phyloP scores from a whole-genome alignment of 30 jellyfish, hydroid and myxozoan species.

The Rhopilema esculentum region DNA sequence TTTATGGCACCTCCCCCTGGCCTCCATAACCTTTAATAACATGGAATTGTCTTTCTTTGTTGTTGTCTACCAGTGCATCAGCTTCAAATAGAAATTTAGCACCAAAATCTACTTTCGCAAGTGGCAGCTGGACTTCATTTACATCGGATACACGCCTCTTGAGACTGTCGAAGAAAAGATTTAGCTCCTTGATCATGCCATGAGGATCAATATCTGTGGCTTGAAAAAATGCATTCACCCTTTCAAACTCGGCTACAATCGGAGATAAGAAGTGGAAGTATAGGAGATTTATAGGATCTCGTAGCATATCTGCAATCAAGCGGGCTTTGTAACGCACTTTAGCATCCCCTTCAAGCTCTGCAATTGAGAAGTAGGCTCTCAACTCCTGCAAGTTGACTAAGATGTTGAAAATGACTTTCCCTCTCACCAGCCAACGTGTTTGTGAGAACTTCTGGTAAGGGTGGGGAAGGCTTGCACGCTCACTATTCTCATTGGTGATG shows the following conservation, averaged over 20 bases:
- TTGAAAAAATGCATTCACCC: conserved; percentile 64
- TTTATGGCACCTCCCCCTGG: conserved; percentile 44
- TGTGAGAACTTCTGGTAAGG: conserved; percentile 63
- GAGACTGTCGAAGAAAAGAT: conserved; percentile 35
- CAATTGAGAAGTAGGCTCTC: conserved; percentile 68
- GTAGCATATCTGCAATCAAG: conserved; percentile 56
- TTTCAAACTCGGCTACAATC: conserved; percentile 40
- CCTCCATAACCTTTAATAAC: conserved; percentile 45
- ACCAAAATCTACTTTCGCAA: conserved; percentile 62
- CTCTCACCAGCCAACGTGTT: conserved; percentile 74
- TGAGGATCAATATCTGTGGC: conserved; percentile 73
- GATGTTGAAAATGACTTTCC: conserved; percentile 64
- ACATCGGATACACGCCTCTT: conserved; percentile 37
- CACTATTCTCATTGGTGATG: conserved; percentile 57
- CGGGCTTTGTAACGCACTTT: conserved; percentile 70
- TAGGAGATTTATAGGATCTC: conserved; percentile 59
- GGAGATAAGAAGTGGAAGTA: conserved; percentile 63
- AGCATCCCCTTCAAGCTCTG: conserved; percentile 49
- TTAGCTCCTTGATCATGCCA: conserved; percentile 55
- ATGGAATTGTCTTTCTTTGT: conserved; percentile 18
- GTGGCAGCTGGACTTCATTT: conserved; percentile 1
- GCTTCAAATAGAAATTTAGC: conserved; percentile 56
- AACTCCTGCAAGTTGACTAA: conserved; percentile 75
- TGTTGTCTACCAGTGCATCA: not conserved
- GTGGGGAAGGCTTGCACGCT: conserved; percentile 54